Conservation (phyloP, 2,113 vertebrate genomes). For the Sardina pilchardus region DNA sequence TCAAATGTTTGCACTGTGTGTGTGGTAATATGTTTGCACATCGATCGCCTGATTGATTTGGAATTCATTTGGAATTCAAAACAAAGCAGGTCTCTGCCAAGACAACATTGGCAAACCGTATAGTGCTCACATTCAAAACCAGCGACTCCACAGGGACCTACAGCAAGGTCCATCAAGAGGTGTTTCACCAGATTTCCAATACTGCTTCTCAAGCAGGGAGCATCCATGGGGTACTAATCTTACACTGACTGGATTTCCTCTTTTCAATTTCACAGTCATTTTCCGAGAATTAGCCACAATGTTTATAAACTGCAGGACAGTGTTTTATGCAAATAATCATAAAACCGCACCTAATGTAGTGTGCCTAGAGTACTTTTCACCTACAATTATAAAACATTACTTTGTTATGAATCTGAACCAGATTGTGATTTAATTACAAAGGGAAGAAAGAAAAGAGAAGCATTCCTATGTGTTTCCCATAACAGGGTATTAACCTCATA, state of each 20-base stretch:
- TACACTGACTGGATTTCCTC: background rate
- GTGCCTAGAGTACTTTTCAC: too few species aligned
- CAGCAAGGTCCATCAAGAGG: background rate
- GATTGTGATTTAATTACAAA: too few species aligned
- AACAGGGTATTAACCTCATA: too few species aligned
- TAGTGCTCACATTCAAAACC: background rate
- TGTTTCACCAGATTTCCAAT: background rate
- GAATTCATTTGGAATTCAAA: background rate
- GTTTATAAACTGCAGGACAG: too few species aligned
- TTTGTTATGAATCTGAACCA: too few species aligned
- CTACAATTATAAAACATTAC: too few species aligned
- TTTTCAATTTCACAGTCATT: background rate
- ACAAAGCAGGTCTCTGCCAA: background rate
- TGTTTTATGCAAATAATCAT: too few species aligned
- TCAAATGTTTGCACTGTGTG: background rate
- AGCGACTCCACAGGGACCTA: background rate
- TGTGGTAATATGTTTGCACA: background rate
- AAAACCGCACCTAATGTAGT: too few species aligned
- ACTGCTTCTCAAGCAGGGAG: background rate
- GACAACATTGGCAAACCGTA: background rate
- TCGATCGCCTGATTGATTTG: background rate
- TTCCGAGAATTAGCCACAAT: too few species aligned
- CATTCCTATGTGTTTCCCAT: too few species aligned
- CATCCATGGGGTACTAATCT: background rate
- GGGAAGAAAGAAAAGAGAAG: too few species aligned